phyloP scores from a whole-genome alignment of 1,140 invertebrate genomes.

The Lasioglossum albipes region DNA sequence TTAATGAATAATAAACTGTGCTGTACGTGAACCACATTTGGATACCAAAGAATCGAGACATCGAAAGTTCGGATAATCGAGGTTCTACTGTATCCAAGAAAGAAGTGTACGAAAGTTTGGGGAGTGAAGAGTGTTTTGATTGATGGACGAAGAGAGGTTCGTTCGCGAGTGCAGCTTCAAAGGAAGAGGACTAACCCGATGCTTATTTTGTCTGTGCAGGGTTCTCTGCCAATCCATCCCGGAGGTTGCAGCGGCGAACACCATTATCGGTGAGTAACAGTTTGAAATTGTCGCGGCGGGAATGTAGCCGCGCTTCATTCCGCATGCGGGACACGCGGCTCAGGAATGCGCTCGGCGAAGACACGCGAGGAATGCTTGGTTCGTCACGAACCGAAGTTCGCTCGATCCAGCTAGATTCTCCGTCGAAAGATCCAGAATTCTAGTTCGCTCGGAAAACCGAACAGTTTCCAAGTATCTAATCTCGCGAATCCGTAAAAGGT shows the following conservation, averaged over 20 bases:
- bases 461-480: too few species aligned
- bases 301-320: conserved; percentile 36
- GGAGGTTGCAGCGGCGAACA: conserved; percentile 60
- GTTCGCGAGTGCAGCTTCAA: neutral
- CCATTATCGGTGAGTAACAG: conserved; percentile 70
- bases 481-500: too few species aligned
- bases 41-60: too few species aligned
- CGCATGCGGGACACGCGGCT: conserved; percentile 35
- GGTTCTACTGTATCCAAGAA: too few species aligned
- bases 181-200: conserved; percentile 9
- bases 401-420: neutral
- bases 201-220: conserved; percentile 61
- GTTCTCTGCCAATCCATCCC: conserved; percentile 57
- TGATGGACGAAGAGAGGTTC: neutral
- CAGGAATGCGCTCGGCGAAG: conserved; percentile 27
- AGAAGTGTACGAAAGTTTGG: too few species aligned
- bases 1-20: too few species aligned
- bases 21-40: too few species aligned
- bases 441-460: neutral
- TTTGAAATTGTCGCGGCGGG: conserved; percentile 27
- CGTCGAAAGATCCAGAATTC: neutral
- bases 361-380: neutral
- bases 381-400: neutral
- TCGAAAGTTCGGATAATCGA: too few species aligned
- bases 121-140: too few species aligned